Evolutionary conservation across 2,797 vertebrate species (phyloP).

Genomic region (Typhlichthys eigenmanni): DNA sequence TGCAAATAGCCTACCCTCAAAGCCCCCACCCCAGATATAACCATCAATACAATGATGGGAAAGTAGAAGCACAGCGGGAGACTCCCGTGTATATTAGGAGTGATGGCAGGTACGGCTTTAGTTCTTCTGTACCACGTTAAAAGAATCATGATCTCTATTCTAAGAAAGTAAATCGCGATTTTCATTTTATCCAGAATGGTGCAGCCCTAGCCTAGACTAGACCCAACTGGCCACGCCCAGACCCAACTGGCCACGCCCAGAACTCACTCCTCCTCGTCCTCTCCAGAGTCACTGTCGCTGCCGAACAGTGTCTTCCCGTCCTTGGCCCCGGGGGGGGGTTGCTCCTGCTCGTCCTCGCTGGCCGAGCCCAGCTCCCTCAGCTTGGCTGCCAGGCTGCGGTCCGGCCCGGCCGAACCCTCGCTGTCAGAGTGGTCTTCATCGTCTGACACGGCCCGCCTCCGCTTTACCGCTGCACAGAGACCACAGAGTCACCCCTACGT

Average conservation of each 20-base stretch:
- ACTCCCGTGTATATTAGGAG: too few relatives aligned
- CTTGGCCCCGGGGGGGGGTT: constrained; percentile 63
- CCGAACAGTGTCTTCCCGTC: constrained; percentile 93
- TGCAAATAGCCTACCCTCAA: too few relatives aligned
- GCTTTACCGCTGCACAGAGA: constrained; percentile 76
- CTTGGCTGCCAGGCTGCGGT: constrained; percentile 75
- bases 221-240: too few relatives aligned
- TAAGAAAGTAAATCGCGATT: too few relatives aligned
- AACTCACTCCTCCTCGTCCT: constrained; percentile 94
- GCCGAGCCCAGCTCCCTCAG: constrained; percentile 83
- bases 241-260: not conserved
- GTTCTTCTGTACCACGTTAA: too few relatives aligned
- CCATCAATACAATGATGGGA: too few relatives aligned
- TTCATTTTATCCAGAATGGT: too few relatives aligned
- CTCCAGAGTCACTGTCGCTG: constrained; percentile 92
- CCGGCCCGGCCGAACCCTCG: constrained; percentile 55
- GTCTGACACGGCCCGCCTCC: constrained; percentile 86
- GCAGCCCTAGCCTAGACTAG: too few relatives aligned
- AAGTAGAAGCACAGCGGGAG: too few relatives aligned
- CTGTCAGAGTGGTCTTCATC: constrained; percentile 89
- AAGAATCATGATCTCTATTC: too few relatives aligned
- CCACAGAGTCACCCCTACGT: not conserved
- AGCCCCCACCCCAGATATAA: too few relatives aligned
- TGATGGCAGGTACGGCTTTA: too few relatives aligned
- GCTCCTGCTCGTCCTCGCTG: constrained; percentile 85